phyloP scores from a whole-genome alignment of 2,113 vertebrate species.

The Planiliza haematocheilus region DNA sequence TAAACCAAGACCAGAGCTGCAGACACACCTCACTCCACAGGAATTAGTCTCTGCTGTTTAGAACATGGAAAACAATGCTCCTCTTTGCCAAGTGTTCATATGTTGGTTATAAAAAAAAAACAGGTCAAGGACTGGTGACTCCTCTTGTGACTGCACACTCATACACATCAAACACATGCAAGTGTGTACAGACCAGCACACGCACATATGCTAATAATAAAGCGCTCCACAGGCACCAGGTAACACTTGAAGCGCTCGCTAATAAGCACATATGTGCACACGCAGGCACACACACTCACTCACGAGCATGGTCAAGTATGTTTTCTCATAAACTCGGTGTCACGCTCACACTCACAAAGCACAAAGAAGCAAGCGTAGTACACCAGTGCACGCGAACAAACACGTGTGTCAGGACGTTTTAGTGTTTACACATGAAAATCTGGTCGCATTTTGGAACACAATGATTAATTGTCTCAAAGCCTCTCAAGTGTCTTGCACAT shows the following conservation, averaged over 20 bases:
- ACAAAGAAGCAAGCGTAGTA: conserved; percentile 54
- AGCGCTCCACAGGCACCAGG: conserved; percentile 71
- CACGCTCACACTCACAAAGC: conserved; percentile 35
- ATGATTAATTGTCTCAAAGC: conserved; percentile 50
- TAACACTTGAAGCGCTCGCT: conserved; percentile 75
- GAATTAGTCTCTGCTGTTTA: conserved; percentile 44
- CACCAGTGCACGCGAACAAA: conserved; percentile 57
- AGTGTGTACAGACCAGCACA: conserved; percentile 56
- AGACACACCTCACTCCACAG: conserved; percentile 63
- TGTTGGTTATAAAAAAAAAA: conserved; percentile 62
- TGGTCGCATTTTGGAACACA: conserved; percentile 46
- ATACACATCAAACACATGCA: conserved; percentile 73
- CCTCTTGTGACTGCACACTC: conserved; percentile 53
- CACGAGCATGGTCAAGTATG: conserved; percentile 51
- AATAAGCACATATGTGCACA: conserved; percentile 74
- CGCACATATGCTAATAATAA: conserved; percentile 80
- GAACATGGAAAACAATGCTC: conserved; percentile 63
- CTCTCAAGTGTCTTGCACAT: conserved; percentile 46
- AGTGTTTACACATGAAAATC: conserved; percentile 50
- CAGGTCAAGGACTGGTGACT: conserved; percentile 71
- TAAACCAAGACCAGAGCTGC: conserved; percentile 50
- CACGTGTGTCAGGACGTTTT: conserved; percentile 39
- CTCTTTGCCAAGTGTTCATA: conserved; percentile 62
- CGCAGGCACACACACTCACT: conserved; percentile 59
- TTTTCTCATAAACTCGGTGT: conserved; percentile 65